Evolutionary conservation across 2,797 vertebrate species (phyloP).

Genomic region (Sebastes cheni): DNA sequence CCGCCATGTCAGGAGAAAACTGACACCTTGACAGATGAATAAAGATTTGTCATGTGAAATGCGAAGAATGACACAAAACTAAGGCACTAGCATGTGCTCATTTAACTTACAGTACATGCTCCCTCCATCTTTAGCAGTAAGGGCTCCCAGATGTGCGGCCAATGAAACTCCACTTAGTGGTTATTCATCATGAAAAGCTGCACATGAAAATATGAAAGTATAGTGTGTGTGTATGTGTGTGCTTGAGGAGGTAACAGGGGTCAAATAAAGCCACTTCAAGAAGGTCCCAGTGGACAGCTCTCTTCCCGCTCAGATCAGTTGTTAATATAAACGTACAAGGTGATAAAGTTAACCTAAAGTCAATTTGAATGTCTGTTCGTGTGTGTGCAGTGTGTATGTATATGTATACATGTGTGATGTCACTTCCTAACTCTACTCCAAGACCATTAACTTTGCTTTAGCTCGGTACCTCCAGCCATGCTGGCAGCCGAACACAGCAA

Average conservation of each 20-base stretch:
- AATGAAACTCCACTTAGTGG: conserved; percentile 57
- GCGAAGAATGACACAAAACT: conserved; percentile 43
- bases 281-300: conserved; percentile 17
- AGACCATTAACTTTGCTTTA: conserved; percentile 5
- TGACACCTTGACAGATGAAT: conserved; percentile 69
- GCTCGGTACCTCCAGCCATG: conserved; percentile 3
- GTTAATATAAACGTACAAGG: conserved; percentile 44
- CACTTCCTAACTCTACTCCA: conserved; percentile 27
- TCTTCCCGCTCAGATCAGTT: conserved; percentile 5
- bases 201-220: conserved; percentile 46
- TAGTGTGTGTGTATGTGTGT: not conserved
- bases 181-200: conserved; percentile 65
- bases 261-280: conserved; percentile 47
- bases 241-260: conserved; percentile 11
- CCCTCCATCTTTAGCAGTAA: conserved; percentile 55
- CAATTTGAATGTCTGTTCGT: conserved; percentile 6
- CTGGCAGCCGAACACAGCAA: conserved; percentile 27
- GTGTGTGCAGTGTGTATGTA: not conserved
- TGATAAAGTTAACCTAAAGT: conserved; percentile 29
- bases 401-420: conserved; percentile 36
- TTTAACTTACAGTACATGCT: conserved; percentile 48
- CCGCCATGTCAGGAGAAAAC: conserved; percentile 53
- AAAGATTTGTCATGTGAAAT: conserved; percentile 61
- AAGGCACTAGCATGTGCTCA: conserved; percentile 30
- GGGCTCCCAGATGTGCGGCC: conserved; percentile 73